phyloP scores from a whole-genome alignment of 64 coral and sea anemone species.

The Acropora tenuis region DNA sequence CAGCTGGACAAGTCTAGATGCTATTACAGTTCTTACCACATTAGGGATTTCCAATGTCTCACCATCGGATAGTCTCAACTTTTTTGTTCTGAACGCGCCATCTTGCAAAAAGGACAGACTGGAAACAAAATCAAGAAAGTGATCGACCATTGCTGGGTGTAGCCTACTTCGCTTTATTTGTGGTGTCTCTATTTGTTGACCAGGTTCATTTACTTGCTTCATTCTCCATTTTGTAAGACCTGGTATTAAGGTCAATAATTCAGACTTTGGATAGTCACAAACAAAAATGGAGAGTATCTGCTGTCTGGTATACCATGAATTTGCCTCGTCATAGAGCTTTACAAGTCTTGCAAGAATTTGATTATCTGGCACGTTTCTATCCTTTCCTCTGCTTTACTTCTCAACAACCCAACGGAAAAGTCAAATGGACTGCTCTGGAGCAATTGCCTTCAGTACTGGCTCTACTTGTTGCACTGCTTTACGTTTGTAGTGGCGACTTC shows the following conservation, averaged over 20 bases:
- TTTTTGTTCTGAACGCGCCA: constrained; percentile 50
- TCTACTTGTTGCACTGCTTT: constrained; percentile 43
- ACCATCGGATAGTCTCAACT: constrained; percentile 21
- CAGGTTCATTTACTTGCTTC: constrained; percentile 38
- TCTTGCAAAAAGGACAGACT: constrained; percentile 31
- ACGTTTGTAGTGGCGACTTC: constrained; percentile 13
- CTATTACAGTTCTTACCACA: constrained; percentile 44
- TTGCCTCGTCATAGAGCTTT: constrained; percentile 27
- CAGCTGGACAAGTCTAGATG: constrained; percentile 35
- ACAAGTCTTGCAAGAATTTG: not conserved
- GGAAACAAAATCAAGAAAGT: constrained; percentile 51
- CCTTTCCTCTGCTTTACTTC: not conserved
- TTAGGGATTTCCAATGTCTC: constrained; percentile 53
- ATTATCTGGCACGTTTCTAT: not conserved
- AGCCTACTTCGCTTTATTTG: not conserved
- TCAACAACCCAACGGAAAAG: constrained; percentile 7
- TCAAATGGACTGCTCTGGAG: constrained; percentile 31
- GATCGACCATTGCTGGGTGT: constrained; percentile 46
- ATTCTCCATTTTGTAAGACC: constrained; percentile 48
- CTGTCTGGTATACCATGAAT: constrained; percentile 26
- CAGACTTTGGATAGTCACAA: constrained; percentile 7
- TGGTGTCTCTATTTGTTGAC: constrained; percentile 32
- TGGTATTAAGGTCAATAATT: not conserved
- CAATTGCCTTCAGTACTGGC: constrained; percentile 36
- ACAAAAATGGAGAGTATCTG: constrained; percentile 42